Base-by-base conservation (phyloP, 2,797 vertebrate genomes). In the Fundulus diaphanus region DNA sequence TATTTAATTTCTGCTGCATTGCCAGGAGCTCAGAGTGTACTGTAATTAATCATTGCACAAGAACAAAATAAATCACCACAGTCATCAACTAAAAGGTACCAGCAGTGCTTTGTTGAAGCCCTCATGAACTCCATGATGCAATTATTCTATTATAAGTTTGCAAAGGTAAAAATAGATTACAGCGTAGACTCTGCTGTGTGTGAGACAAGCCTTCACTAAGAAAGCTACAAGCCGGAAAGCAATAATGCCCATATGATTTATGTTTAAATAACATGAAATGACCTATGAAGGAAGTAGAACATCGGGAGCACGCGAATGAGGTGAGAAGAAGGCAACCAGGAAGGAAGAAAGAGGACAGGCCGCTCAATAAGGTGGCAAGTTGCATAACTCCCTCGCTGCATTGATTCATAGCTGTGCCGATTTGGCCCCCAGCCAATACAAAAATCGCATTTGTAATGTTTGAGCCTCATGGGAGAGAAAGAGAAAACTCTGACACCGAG, bases 361-460 rank as follows among this genome's bases (percentile, higher is more conserved):
- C 72, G 66, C 79, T 82, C 81, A 85, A 78, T 88, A 82, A 76
- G 61, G 81, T 82, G 84, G 75, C 79, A 68, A 20, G 16, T 94
- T 93, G 93, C 90, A 87, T 94, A 89, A 95, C 92, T 88, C 80
- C 84, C 78, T 83, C 24, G 20, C 81, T 80, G 82, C 86, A 93
- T 91, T 92, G 92, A 93, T 94, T 90, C 86, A 92, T 91, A 67
- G 63, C 87, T 70, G 78, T 82, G 78, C 75, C 85, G 85, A 93
- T 89, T 86, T 94, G 93, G 90, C 87, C 72, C 49, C 20, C 6
- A 73, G 92, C 92, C 92, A 91, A 77, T 56, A 56, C 77, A 78
- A 80, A n/a, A 82, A 75, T 72, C 89, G 71, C 81, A 81, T 90
- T 90, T 82, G 80, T 85, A 89, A 89, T 88, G 91, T 89, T 83